Evolutionary conservation across 2,888 invertebrate species (phyloP).

Genomic region (Pecten maximus): DNA sequence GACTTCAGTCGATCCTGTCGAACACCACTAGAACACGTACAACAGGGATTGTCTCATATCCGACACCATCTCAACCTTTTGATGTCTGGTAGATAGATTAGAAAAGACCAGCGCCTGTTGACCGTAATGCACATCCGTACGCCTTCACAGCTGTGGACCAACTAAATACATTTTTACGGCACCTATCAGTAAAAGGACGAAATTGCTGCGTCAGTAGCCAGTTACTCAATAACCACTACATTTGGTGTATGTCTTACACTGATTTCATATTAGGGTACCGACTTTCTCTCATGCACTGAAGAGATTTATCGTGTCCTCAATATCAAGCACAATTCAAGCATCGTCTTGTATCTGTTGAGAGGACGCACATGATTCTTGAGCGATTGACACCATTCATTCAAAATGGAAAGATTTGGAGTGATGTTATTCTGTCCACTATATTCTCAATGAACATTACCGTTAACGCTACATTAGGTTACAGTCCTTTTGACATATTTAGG

Average conservation of each 20-base stretch:
- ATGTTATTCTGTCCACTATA: conserved; percentile 36
- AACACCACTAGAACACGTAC: too few relatives aligned
- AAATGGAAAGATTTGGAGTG: background rate
- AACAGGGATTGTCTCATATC: too few relatives aligned
- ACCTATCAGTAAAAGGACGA: conserved; percentile 52
- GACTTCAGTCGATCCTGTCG: too few relatives aligned
- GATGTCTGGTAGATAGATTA: too few relatives aligned
- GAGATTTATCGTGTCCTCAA: conserved; percentile 47
- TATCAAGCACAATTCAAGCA: conserved; percentile 52
- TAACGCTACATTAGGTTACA: conserved; percentile 44
- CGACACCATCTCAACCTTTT: too few relatives aligned
- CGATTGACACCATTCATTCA: conserved; percentile 42
- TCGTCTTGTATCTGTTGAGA: conserved; percentile 37
- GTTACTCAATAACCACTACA: conserved; percentile 48
- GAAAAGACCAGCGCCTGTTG: too few relatives aligned
- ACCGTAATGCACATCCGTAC: too few relatives aligned
- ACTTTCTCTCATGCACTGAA: conserved; percentile 50
- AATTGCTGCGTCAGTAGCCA: conserved; percentile 44
- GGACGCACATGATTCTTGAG: conserved; percentile 43
- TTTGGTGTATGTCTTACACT: conserved; percentile 53
- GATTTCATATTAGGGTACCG: conserved; percentile 48
- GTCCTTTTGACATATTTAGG: conserved; percentile 47
- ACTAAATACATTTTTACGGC: conserved; percentile 36
- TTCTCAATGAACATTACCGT: conserved; percentile 49
- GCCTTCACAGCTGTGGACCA: too few relatives aligned